Base-by-base conservation (phyloP, 2,888 invertebrate genomes). In the Xanthorhoe spadicearia region DNA sequence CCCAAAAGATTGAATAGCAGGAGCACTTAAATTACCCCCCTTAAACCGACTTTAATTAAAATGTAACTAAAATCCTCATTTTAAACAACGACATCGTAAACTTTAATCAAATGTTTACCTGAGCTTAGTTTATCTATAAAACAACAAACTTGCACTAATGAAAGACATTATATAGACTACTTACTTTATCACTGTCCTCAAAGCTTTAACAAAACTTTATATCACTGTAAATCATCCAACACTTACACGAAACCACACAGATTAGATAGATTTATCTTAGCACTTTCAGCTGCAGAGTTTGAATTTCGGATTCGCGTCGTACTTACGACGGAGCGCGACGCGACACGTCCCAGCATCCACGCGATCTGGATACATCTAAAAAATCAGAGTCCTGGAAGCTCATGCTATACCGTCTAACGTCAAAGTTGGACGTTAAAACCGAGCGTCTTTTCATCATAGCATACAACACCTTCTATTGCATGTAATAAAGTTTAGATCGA, bases 351-450 rank as follows among this genome's bases (percentile, higher is more conserved):
- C 88, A 81, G 82, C 85, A 72, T 84, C 84, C 77, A 74, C 82
- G 75, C 87, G 87, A 78, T 78, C 83, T 79, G 82, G 83, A 83
- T 82, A 87, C 89, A 90, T 92, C 92, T 92, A 89, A 92, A 92
- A 91, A 90, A 89, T 86, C 82, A 78, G 83, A 87, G 81, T 92
- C 89, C 92, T 89, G 87, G 83, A 86, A 89, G 88, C 90, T 88
- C 89, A 87, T 87, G 86, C 89, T 83, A 82, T 83, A 81, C 84
- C 81, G 84, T 83, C 86, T 84, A 84, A 82, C 80, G 80, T 83
- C 81, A 76, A 78, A 62, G 70, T 51, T 55, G 52, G 18, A 79
- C 67, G 73, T 66, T 58, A 18, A 75, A 78, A 82, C 38, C 66
- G 59, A 61, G 17, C 38, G 50, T 6, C 2, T 13, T 5, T 4